Percentiles rank a stretch among this genome's conserved stretches.
phyloP scores from a whole-genome alignment of 2,888 invertebrate genomes.

The Ganaspis brasiliensis region DNA sequence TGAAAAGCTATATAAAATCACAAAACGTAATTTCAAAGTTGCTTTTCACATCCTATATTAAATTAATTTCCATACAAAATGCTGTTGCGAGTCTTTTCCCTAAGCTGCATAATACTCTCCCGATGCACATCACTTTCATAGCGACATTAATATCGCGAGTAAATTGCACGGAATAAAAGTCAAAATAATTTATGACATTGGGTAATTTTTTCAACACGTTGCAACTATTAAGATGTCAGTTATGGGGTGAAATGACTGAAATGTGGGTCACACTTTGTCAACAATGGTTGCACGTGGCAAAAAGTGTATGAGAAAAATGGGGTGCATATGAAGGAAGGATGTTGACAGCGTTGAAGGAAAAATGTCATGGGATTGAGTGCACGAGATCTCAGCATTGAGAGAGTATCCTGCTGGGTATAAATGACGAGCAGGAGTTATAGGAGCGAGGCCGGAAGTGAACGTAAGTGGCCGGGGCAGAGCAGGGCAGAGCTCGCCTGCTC shows the following conservation, averaged over 20 bases:
- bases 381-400: conserved; percentile 1
- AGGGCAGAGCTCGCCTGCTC: neutral
- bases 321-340: conserved; percentile 17
- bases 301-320: conserved; percentile 12
- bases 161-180: conserved; percentile 11
- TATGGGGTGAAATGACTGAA: neutral
- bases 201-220: neutral
- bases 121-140: no score
- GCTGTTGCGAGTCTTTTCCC: no score
- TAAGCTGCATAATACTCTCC: no score
- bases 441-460: conserved; percentile 24
- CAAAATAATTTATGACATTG: neutral
- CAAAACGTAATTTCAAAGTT: no score
- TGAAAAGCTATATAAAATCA: no score
- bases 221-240: conserved; percentile 1
- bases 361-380: conserved; percentile 15
- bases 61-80: no score
- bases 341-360: neutral
- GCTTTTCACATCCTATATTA: no score
- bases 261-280: conserved; percentile 32
- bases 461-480: conserved; percentile 11
- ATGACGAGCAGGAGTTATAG: conserved; percentile 26
- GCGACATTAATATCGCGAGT: neutral
- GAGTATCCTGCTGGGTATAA: neutral
- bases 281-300: conserved; percentile 35